Evolutionary conservation across 2,797 vertebrate genomes (phyloP), one percentile per base, ranked within the genome.

Genomic region (Zalophus californianus): DNA sequence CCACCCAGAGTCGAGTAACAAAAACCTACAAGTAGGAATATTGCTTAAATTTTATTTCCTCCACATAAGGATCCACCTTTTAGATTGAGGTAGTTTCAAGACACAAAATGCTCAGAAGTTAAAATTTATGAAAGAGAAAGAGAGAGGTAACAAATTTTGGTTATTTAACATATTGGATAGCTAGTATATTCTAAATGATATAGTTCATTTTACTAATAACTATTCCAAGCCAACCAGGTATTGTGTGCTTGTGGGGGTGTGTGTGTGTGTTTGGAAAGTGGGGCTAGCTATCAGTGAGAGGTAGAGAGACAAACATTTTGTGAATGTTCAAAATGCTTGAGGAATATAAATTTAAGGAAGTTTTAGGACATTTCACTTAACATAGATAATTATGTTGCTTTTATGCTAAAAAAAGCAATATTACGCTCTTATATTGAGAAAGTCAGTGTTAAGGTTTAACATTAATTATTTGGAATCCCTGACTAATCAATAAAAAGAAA

Each of bases 291-390:
- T n/a, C 32, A 66, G 15, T 84, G n/a, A 60, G 13, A 83, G 1
- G n/a, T 64, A 50, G 38, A 72, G 9, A 91, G 77, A 41, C 56
- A 85, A 29, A 78, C 23, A 44, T 29, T 87, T 56, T 64, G 16
- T 80, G 66, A 72, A 64, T 88, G 2, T 48, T 92, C 52, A 82
- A 27, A 84, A 78, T 73, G 18, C 35, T 91, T 84, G 18, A 68
- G 52, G 32, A 95, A n/a, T 79, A 85, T 68, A 27, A 56, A 66
- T 60, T 38, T 72, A 66, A 23, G 9, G 25, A 83, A 90, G 86
- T 92, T 38, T 48, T 8, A 92, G 56, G 38, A 94, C 52, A 84
- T 88, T 86, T 77, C 27, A 52, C 54, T 94, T 96, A 90, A 70
- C 1, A 21, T 20, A 72, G 73, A 44, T 23, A 88, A 72, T 48